Base-by-base conservation (phyloP, 2,797 vertebrate genomes). In the Gymnothorax reevesii region DNA sequence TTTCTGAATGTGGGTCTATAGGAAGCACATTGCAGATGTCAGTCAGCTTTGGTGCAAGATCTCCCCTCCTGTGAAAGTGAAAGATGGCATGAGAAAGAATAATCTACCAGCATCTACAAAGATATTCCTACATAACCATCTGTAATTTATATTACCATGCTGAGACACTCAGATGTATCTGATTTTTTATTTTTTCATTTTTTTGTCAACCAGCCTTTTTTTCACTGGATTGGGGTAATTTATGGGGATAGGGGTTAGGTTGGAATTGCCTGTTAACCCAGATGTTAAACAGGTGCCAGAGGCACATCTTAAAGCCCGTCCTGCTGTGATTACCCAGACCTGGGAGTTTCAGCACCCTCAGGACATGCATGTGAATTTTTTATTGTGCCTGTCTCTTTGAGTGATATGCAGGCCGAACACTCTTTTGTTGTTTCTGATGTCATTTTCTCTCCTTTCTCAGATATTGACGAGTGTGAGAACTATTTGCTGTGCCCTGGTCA, bases 391-490 rank as follows among this genome's bases (percentile, higher is more conserved):
- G 62, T 42, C 27, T 86, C 64, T 59, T 7, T 17, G 17, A 1
- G 54, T 55, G 17, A 77, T 59, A 42, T 52, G 6, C 62, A 64
- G 25, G 64, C 64, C 64, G 1, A 6, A 7, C 62, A 64, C 17
- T 64, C 62, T 64, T 20, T 22, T 22, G 17, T 20, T 69, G 64
- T 25, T 1, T 69, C 64, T 9, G 7, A 69, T 7, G 64, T 1
- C 33, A 15, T 20, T 52, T 52, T 49, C 42, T 25, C 20, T 60
- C 42, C 71, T 57, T 27, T 57, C 9, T 8, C 89, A 96, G 95
- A 96, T 85, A 91, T 95, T 0, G 90, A 96, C 4, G 96, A 97
- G 92, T 97, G 96, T 4, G 2, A 90, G 90, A 93, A 95, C 83
- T 89, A 92, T 5, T 93, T 91, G 83, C 93, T 90, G 87, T 96